Conservation (phyloP, 2,888 invertebrate species). For the Noctua janthina region DNA sequence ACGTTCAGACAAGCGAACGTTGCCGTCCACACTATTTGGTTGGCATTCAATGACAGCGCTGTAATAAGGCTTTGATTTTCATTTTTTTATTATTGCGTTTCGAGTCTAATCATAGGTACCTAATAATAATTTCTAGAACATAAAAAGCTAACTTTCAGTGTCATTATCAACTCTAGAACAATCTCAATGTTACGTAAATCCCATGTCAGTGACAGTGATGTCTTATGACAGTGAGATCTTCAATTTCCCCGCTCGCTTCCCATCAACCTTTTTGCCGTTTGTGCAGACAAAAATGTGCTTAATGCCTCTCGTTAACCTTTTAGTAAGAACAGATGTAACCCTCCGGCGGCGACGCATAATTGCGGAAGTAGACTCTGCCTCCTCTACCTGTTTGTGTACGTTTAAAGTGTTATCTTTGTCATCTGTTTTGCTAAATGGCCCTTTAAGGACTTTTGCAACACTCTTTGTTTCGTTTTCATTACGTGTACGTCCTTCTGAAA, state of each 20-base stretch:
- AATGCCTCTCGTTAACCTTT: constrained; percentile 86
- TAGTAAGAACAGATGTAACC: constrained; percentile 78
- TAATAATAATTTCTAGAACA: no score
- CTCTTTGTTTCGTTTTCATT: constrained; percentile 69
- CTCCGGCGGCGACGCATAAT: constrained; percentile 78
- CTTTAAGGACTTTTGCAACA: constrained; percentile 63
- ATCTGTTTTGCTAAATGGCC: constrained; percentile 70
- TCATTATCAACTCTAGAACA: constrained; percentile 38
- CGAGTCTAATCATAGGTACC: no score
- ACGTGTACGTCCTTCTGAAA: constrained; percentile 54
- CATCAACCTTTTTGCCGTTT: constrained; percentile 77
- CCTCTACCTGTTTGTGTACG: constrained; percentile 62
- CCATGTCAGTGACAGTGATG: constrained; percentile 61
- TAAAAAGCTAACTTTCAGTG: constrained; percentile 29
- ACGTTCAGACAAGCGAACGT: constrained; percentile 94
- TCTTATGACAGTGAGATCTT: constrained; percentile 59
- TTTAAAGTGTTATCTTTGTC: constrained; percentile 70
- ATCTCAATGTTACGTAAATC: constrained; percentile 53
- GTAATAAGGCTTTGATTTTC: constrained; percentile 42
- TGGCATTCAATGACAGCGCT: constrained; percentile 69
- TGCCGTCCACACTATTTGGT: constrained; percentile 92
- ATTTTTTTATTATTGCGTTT: constrained; percentile 35
- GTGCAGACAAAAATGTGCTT: constrained; percentile 73
- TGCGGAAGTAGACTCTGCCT: constrained; percentile 79
- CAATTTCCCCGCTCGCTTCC: constrained; percentile 73